Percentiles rank a stretch among this genome's conserved stretches.
Conservation (phyloP, 2,888 invertebrate species). For the Ametastegia equiseti region DNA sequence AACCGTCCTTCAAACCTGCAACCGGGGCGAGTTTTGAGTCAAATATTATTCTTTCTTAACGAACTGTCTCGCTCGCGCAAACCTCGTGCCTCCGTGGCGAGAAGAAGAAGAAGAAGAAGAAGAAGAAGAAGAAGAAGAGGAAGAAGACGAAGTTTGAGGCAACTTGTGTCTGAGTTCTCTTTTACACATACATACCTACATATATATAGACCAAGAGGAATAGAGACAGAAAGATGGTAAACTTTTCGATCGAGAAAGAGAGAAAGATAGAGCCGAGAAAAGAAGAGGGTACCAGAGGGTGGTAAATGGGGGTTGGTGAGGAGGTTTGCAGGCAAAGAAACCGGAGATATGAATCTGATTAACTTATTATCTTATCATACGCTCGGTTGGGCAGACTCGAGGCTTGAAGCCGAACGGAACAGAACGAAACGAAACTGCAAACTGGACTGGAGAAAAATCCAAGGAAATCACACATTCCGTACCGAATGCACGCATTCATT, state of each 20-base stretch:
- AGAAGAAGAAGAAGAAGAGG: slow-evolving; percentile 1
- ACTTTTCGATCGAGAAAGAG: slow-evolving; percentile 48
- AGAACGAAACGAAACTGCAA: neutral
- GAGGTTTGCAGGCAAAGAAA: slow-evolving; percentile 29
- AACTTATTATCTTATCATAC: slow-evolving; percentile 51
- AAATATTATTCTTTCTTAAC: slow-evolving; percentile 64
- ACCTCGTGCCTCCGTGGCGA: slow-evolving; percentile 34
- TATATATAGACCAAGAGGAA: too few relatives aligned
- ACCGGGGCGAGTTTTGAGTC: slow-evolving; percentile 48
- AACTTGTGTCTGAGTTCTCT: slow-evolving; percentile 32
- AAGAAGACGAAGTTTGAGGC: slow-evolving; percentile 3
- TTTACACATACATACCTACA: too few relatives aligned
- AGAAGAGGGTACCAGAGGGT: slow-evolving; percentile 22
- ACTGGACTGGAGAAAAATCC: neutral
- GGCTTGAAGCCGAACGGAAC: slow-evolving; percentile 18
- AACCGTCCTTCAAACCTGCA: slow-evolving; percentile 26
- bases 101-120: neutral
- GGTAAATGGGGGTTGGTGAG: slow-evolving; percentile 21
- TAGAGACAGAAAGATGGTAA: slow-evolving; percentile 37
- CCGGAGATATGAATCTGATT: slow-evolving; percentile 53
- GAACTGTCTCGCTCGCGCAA: slow-evolving; percentile 56
- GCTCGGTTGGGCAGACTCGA: slow-evolving; percentile 41
- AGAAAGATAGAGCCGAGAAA: slow-evolving; percentile 17
- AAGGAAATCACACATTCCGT: neutral
- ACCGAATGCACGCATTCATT: neutral